Evolutionary conservation across 92 coral and sea anemone genomes (phyloP), one percentile per base, ranked within the genome.

Genomic region (Porites rus): DNA sequence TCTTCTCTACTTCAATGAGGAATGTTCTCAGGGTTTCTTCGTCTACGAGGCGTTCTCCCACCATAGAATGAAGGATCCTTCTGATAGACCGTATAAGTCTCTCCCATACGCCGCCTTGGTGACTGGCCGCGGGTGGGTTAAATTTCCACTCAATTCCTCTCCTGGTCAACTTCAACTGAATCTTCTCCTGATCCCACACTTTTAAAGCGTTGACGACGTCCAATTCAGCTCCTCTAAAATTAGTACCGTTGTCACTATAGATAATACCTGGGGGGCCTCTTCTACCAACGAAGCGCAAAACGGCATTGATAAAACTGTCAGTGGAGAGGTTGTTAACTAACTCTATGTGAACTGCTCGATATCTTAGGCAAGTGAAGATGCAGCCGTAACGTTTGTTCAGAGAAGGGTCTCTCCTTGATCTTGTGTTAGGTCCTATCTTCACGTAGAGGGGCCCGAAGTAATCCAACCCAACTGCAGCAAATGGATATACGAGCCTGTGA

Each of bases 391-490:
- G 88, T 70, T 91, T 91, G 85, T 66, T 75, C 43, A 87, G 67
- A 20, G 91, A 18, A 24, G 91, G 87, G 64, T 60, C 77, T 62
- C 51, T 87, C 84, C 28, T 78, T 1, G 93, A 79, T 76, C 93
- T 87, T 54, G 92, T 92, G 28, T 53, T 74, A 50, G 80, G 92
- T 78, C 84, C 92, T 62, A 72, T 31, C 85, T 88, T 91, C 24
- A 87, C 88, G 17, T 82, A 80, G 73, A 91, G 79, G 67, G 91
- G 89, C 61, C 92, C 94, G 22, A 91, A 84, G 25, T 91, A 88
- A 60, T 91, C 89, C 25, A 91, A 63, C 21, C 94, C 92, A 0
- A 91, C 94, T 22, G 94, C 94, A 69, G 94, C 88, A 43, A 88
- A 91, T 38, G 87, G 92, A 31, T 84, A 92, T 68, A 85, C 58